Percentiles rank a stretch among this genome's conserved stretches.
phyloP scores from a whole-genome alignment of 2,113 vertebrate species.

The Hemibagrus wyckioides region DNA sequence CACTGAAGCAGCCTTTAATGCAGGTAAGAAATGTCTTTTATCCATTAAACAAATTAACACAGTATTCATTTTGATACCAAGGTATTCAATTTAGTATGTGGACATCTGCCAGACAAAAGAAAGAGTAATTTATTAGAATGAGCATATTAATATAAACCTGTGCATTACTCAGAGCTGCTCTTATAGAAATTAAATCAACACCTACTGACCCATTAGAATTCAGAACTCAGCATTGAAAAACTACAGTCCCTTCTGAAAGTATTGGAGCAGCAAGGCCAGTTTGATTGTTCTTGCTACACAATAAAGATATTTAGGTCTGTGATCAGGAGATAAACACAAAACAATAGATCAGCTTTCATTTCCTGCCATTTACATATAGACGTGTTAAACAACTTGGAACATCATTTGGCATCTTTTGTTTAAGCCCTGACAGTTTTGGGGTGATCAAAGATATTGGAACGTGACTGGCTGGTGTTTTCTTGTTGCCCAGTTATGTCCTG shows the following conservation, averaged over 20 bases:
- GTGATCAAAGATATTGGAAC: neutral
- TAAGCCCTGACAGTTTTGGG: neutral
- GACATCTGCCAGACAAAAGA: neutral
- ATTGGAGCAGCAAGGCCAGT: neutral
- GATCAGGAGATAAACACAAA: neutral
- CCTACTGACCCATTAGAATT: neutral
- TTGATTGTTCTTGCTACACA: neutral
- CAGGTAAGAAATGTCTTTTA: conserved; percentile 46
- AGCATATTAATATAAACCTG: neutral
- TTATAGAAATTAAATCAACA: neutral
- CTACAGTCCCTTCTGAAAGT: neutral
- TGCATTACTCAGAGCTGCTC: neutral
- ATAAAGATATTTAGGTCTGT: neutral
- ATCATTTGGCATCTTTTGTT: neutral
- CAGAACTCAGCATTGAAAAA: neutral
- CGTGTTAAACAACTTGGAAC: neutral
- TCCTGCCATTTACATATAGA: neutral
- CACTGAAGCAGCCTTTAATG: conserved; percentile 59
- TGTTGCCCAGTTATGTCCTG: neutral
- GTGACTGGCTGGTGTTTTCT: neutral
- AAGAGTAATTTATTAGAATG: neutral
- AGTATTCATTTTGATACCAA: neutral
- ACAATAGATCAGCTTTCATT: neutral
- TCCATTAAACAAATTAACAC: neutral
- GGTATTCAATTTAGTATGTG: neutral